phyloP scores from a whole-genome alignment of 2,888 invertebrate genomes.

The Drosophila acutilabella region DNA sequence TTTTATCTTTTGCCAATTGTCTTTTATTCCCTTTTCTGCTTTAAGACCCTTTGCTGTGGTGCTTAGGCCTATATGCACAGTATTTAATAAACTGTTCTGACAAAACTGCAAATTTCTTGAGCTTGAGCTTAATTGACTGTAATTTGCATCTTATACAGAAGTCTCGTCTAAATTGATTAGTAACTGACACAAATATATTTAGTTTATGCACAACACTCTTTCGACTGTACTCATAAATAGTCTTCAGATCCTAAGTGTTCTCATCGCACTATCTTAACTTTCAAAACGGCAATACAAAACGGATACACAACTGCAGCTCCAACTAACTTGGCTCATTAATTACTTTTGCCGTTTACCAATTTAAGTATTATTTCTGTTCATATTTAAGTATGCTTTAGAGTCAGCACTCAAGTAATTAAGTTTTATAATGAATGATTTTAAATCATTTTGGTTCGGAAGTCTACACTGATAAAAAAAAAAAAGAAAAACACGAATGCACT shows the following conservation, averaged over 20 bases:
- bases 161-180: conserved; percentile 10
- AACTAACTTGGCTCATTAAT: conserved; percentile 2
- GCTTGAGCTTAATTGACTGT: conserved; percentile 7
- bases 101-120: too few species aligned
- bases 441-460: neutral
- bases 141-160: conserved; percentile 14
- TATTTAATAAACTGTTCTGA: neutral
- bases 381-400: conserved; percentile 4
- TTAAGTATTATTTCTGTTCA: conserved; percentile 14
- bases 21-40: conserved; percentile 32
- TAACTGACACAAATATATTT: conserved; percentile 1
- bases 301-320: conserved; percentile 30
- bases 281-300: conserved; percentile 12
- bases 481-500: too few species aligned
- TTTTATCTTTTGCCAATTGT: conserved; percentile 62
- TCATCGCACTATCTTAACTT: conserved; percentile 20
- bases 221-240: conserved; percentile 8
- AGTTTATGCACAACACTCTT: neutral
- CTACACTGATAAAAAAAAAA: too few species aligned
- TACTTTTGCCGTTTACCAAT: conserved; percentile 11
- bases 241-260: neutral
- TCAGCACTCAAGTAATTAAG: neutral
- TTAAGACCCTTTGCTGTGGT: conserved; percentile 4
- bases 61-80: conserved; percentile 2
- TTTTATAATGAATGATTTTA: neutral